Conservation (phyloP, 1,140 invertebrate genomes). For the Leptinotarsa defecta region DNA sequence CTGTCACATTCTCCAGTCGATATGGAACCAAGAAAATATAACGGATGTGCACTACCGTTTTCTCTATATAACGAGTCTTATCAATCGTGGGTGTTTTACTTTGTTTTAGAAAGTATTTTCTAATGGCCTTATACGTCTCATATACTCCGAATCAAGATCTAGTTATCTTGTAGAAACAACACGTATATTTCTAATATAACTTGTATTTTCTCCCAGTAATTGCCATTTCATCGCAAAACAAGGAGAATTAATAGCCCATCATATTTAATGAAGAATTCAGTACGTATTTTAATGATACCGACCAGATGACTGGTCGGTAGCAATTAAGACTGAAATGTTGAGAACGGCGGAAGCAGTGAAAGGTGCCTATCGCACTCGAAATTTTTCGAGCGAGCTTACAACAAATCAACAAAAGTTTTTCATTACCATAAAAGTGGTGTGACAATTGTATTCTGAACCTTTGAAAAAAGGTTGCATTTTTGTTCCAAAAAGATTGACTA, state of each 20-base stretch:
- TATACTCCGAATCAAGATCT: conserved; percentile 21
- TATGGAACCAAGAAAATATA: neutral
- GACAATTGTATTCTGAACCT: no score
- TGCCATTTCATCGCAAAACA: conserved; percentile 24
- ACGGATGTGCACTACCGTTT: conserved; percentile 27
- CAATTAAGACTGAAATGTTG: neutral
- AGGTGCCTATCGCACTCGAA: neutral
- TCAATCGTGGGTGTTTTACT: conserved; percentile 46
- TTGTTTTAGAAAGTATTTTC: conserved; percentile 48
- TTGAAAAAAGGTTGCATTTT: no score
- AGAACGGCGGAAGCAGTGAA: neutral
- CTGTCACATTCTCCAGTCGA: neutral
- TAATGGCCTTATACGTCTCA: conserved; percentile 40
- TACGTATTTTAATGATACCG: conserved; percentile 7
- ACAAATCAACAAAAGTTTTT: no score
- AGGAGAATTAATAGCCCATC: conserved; percentile 16
- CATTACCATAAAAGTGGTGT: no score
- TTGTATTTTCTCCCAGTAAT: conserved; percentile 36
- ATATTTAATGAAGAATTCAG: conserved; percentile 21
- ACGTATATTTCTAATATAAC: conserved; percentile 31
- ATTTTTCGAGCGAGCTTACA: no score
- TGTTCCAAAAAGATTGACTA: no score
- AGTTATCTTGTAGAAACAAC: conserved; percentile 19
- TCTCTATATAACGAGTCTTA: conserved; percentile 29
- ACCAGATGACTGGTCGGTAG: conserved; percentile 8